A percentile compares a stretch with the other conserved stretches of the same genome.
These are phyloP conservation scores for Pollimyrus isidori DNA, from an alignment of 2,113 vertebrate species.

Conservation along the genomic window DNA sequence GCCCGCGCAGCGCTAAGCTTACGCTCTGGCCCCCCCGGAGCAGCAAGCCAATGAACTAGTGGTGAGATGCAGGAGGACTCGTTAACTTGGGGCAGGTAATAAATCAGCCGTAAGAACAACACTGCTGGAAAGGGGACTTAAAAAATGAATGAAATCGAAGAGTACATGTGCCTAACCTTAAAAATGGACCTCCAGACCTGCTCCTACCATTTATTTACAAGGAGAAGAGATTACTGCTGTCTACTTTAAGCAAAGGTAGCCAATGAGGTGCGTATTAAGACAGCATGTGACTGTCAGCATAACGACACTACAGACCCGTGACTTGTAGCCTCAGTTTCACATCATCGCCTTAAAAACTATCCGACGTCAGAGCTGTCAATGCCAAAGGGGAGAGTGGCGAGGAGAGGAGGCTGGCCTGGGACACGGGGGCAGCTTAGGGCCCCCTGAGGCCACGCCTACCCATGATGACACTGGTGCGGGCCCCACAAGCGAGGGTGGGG, in stretches of 20 bases:
- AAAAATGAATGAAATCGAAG: not conserved
- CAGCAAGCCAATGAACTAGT: conserved; percentile 69
- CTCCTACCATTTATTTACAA: not conserved
- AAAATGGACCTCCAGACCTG: not conserved
- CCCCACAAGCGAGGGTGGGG: not conserved
- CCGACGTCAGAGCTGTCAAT: not conserved
- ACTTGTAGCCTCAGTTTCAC: not conserved
- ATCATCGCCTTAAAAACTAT: not conserved
- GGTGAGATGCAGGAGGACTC: not conserved
- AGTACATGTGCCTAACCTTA: not conserved
- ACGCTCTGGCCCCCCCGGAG: conserved; percentile 66
- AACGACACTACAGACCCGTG: not conserved
- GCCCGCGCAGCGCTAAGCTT: conserved; percentile 63
- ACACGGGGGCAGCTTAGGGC: not conserved
- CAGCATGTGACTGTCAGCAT: not conserved
- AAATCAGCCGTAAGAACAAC: conserved; percentile 12
- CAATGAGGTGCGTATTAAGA: not conserved
- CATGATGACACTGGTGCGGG: not conserved
- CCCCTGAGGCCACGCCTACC: not conserved
- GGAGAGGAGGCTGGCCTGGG: not conserved
- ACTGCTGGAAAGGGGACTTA: not conserved
- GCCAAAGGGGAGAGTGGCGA: not conserved
- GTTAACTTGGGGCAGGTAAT: conserved; percentile 26
- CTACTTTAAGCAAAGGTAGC: not conserved
- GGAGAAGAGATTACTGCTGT: not conserved